These are phyloP conservation scores for Pangasius macronema DNA, from an alignment of 2,797 vertebrate species.

Conservation along the genomic window DNA sequence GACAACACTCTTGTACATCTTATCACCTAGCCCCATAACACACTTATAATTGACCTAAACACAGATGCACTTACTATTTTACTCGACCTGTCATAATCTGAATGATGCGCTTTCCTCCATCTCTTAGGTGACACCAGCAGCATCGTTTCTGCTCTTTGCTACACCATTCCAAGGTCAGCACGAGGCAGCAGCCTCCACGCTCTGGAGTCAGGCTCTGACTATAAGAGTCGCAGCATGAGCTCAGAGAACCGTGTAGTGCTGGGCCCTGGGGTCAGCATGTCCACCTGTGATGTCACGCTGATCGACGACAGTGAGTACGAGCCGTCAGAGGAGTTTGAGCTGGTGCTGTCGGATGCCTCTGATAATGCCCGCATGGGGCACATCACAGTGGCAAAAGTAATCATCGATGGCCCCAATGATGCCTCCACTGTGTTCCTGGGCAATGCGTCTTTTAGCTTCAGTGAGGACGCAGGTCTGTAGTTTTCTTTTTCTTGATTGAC, in stretches of 20 bases:
- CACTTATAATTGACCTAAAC: neutral
- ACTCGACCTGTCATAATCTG: neutral
- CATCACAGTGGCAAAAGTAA: conserved; percentile 76
- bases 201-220: conserved; percentile 92
- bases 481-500: neutral
- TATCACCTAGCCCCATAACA: too few relatives aligned
- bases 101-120: neutral
- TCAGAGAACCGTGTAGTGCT: conserved; percentile 83
- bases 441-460: conserved; percentile 86
- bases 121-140: conserved; percentile 85
- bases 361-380: conserved; percentile 83
- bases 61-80: neutral
- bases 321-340: conserved; percentile 93
- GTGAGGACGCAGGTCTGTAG: conserved; percentile 87
- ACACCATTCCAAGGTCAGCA: conserved; percentile 85
- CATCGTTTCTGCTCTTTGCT: conserved; percentile 88
- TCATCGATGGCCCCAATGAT: conserved; percentile 92
- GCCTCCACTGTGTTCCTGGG: conserved; percentile 88
- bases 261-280: conserved; percentile 82
- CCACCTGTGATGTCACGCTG: conserved; percentile 86
- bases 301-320: conserved; percentile 97
- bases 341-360: conserved; percentile 83
- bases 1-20: too few relatives aligned
- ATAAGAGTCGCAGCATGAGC: conserved; percentile 84
- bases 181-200: conserved; percentile 86